phyloP scores from a whole-genome alignment of 2,888 invertebrate species.

The Nymphalis c-album region DNA sequence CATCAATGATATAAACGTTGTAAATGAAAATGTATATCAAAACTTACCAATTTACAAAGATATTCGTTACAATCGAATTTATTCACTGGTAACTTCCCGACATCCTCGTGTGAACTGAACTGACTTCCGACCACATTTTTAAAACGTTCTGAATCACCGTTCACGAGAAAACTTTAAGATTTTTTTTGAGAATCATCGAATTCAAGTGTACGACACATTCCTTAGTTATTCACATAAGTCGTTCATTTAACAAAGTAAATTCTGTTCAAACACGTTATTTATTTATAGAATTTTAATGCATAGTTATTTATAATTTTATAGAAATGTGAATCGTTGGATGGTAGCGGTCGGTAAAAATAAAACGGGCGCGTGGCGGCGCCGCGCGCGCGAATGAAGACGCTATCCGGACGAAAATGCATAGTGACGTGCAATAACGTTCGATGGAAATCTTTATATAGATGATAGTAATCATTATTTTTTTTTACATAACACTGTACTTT shows the following conservation, averaged over 20 bases:
- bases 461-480: neutral
- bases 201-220: neutral
- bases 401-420: slow-evolving; percentile 3
- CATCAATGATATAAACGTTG: no score
- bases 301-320: slow-evolving; percentile 32
- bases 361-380: slow-evolving; percentile 52
- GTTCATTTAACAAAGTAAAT: slow-evolving; percentile 4
- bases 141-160: slow-evolving; percentile 17
- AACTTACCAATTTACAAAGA: no score
- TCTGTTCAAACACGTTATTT: slow-evolving; percentile 15
- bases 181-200: neutral
- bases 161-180: neutral
- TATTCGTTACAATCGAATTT: no score
- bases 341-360: slow-evolving; percentile 50
- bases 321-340: slow-evolving; percentile 46
- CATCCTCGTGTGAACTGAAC: neutral
- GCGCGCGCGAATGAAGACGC: slow-evolving; percentile 40
- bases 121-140: neutral
- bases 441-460: neutral
- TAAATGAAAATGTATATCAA: no score
- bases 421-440: slow-evolving; percentile 11
- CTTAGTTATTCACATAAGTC: neutral
- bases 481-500: neutral
- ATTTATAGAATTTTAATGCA: slow-evolving; percentile 25
- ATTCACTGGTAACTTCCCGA: neutral